A percentile compares a stretch with the other conserved stretches of the same genome.
Conservation (phyloP, 2,797 vertebrate species). For the Pseudomugil tenellus region DNA sequence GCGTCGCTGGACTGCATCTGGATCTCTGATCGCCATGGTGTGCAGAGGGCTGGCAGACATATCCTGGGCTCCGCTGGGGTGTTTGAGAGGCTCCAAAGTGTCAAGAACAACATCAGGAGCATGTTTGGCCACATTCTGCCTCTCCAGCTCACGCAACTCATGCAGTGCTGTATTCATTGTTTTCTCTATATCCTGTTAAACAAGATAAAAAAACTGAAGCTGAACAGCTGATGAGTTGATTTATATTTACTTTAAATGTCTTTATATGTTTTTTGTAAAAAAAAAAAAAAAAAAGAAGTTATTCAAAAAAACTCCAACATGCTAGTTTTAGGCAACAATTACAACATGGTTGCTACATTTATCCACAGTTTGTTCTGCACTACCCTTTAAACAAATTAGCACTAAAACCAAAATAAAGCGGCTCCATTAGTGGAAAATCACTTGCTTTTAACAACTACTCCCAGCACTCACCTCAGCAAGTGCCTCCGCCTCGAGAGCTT, state of each 20-base stretch:
- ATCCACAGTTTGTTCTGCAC: neutral
- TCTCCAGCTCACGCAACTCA: constrained; percentile 92
- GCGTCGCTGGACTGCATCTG: constrained; percentile 89
- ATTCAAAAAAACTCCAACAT: neutral
- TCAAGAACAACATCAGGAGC: constrained; percentile 94
- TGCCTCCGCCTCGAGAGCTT: constrained; percentile 92
- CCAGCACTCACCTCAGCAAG: constrained; percentile 88
- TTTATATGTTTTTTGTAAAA: neutral
- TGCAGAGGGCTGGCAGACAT: constrained; percentile 89
- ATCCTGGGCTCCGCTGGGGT: constrained; percentile 75
- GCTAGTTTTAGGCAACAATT: neutral
- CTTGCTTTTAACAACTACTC: neutral
- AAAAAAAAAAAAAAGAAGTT: too few relatives aligned
- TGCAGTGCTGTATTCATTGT: constrained; percentile 96
- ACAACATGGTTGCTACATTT: neutral
- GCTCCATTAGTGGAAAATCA: neutral
- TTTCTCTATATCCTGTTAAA: constrained; percentile 93
- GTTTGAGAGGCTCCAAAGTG: constrained; percentile 94
- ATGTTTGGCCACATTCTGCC: constrained; percentile 95
- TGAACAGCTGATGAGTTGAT: neutral
- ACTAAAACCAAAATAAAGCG: neutral
- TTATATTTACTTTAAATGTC: neutral
- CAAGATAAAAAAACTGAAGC: constrained; percentile 21
- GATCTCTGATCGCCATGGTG: constrained; percentile 94
- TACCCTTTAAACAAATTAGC: neutral